These are phyloP conservation scores for Anticlea derivata DNA, from an alignment of 2,888 invertebrate species.

Conservation along the genomic window DNA sequence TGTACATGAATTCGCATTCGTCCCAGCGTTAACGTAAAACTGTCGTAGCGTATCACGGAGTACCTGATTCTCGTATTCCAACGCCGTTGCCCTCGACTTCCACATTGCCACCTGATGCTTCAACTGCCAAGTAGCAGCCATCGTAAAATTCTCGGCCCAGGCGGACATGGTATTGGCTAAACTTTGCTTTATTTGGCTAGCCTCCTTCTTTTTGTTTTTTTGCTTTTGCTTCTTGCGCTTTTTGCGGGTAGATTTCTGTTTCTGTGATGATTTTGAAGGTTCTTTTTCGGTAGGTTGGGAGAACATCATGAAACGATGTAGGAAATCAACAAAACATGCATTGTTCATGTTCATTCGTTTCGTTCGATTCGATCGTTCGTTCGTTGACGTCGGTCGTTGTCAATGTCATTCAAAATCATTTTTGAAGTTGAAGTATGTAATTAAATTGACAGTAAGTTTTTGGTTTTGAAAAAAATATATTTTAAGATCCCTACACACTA, in stretches of 20 bases:
- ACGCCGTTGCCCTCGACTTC: slow-evolving; percentile 83
- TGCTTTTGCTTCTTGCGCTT: slow-evolving; percentile 52
- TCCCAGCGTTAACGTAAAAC: slow-evolving; percentile 41
- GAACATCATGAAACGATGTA: slow-evolving; percentile 50
- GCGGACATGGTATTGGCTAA: slow-evolving; percentile 60
- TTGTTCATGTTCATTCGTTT: too few relatives aligned
- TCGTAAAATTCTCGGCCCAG: slow-evolving; percentile 68
- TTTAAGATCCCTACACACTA: too few relatives aligned
- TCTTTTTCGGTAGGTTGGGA: slow-evolving; percentile 46
- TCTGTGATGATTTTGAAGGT: slow-evolving; percentile 34
- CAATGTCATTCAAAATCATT: too few relatives aligned
- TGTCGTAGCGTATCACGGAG: slow-evolving; percentile 77
- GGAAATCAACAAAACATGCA: too few relatives aligned
- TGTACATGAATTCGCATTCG: slow-evolving; percentile 17
- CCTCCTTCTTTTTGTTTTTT: slow-evolving; percentile 46
- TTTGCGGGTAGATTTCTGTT: slow-evolving; percentile 35
- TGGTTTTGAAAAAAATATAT: too few relatives aligned
- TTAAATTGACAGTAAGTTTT: too few relatives aligned
- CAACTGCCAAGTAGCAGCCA: slow-evolving; percentile 75
- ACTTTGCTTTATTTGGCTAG: slow-evolving; percentile 39
- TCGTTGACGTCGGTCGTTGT: too few relatives aligned
- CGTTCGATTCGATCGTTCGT: too few relatives aligned
- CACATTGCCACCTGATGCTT: slow-evolving; percentile 85
- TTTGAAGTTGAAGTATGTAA: too few relatives aligned
- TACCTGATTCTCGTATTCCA: slow-evolving; percentile 84